Percentiles rank a stretch among this genome's conserved stretches.
These are phyloP conservation scores for Acleris literana DNA, from an alignment of 2,888 invertebrate species.

Conservation along the genomic window DNA sequence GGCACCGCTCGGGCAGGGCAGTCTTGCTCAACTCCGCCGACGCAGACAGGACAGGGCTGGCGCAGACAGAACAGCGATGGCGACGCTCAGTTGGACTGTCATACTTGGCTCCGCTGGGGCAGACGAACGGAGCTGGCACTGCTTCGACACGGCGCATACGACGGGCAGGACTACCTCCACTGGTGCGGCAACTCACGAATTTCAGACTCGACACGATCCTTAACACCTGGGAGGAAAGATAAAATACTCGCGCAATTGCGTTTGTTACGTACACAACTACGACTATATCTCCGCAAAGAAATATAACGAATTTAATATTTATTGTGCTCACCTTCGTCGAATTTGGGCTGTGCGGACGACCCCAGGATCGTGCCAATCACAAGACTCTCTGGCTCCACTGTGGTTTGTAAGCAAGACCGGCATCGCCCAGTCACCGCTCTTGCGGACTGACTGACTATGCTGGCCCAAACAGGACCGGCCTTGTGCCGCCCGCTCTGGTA, in stretches of 20 bases:
- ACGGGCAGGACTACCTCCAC: no score
- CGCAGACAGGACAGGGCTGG: background rate
- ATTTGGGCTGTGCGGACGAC: no score
- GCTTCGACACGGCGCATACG: background rate
- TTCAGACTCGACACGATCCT: background rate
- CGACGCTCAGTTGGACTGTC: background rate
- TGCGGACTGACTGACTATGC: no score
- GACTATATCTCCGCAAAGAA: no score
- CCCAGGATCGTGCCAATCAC: no score
- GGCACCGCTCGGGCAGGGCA: constrained; percentile 8
- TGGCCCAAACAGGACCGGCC: background rate
- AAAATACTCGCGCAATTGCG: background rate
- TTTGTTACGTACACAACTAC: no score
- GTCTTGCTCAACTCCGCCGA: background rate
- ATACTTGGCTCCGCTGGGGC: background rate
- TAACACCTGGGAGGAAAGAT: background rate
- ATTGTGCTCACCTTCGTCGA: no score
- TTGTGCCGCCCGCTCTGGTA: background rate
- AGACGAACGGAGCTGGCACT: background rate
- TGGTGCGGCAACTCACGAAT: no score
- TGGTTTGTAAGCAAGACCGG: no score
- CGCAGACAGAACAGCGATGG: background rate
- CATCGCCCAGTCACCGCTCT: no score
- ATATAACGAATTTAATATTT: no score
- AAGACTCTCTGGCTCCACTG: no score